These are phyloP conservation scores for Gobiocypris rarus DNA, from an alignment of 2,113 vertebrate species.

Conservation along the genomic window DNA sequence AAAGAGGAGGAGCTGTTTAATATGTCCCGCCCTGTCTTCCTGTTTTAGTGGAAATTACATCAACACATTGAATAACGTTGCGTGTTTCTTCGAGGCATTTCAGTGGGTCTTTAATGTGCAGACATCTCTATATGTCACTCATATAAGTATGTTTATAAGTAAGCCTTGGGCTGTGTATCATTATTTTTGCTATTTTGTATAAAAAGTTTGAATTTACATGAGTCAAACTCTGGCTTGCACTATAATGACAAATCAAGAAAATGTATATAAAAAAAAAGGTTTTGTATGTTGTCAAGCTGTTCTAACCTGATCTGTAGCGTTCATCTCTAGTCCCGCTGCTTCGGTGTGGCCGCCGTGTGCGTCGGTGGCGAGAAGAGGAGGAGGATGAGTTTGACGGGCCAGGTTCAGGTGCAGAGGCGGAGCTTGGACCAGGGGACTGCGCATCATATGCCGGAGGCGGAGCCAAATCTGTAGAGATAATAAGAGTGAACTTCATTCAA, in stretches of 20 bases:
- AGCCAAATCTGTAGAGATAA: conserved; percentile 73
- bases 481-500: conserved; percentile 48
- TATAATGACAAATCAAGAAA: neutral
- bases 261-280: neutral
- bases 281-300: neutral
- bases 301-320: conserved; percentile 90
- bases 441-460: conserved; percentile 82
- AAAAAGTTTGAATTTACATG: neutral
- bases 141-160: neutral
- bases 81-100: no score
- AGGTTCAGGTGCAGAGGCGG: conserved; percentile 64
- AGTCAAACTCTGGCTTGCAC: neutral
- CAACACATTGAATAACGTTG: no score
- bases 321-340: conserved; percentile 92
- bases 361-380: conserved; percentile 82
- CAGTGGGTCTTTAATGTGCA: no score
- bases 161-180: neutral
- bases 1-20: no score
- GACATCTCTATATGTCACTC: no score
- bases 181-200: neutral
- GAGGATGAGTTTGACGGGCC: conserved; percentile 59
- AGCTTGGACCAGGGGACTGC: conserved; percentile 79
- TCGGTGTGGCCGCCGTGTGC: conserved; percentile 69
- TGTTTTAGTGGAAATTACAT: no score
- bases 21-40: no score